Evolutionary conservation across 1,140 invertebrate genomes (phyloP).

Genomic region (Ips nitidus): DNA sequence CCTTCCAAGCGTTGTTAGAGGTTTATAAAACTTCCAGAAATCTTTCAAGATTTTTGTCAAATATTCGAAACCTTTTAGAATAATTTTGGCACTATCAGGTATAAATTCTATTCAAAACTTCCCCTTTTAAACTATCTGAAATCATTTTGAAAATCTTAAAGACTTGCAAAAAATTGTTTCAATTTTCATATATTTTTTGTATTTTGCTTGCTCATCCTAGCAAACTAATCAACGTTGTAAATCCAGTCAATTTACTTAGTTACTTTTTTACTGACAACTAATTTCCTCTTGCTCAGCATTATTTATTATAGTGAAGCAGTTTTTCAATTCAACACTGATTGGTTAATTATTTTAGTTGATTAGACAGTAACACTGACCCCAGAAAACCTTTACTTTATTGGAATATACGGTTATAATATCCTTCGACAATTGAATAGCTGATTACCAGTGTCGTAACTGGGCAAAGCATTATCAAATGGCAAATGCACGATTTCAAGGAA

Average conservation of each 20-base stretch:
- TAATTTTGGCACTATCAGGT: no score
- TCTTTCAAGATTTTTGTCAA: no score
- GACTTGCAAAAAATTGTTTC: no score
- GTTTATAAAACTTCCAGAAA: no score
- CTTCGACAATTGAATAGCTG: constrained; percentile 2
- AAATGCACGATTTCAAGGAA: background rate
- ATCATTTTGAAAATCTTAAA: no score
- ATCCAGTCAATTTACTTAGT: background rate
- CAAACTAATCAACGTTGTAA: no score
- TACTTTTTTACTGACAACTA: background rate
- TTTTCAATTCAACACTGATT: background rate
- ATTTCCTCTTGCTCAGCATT: constrained; percentile 1
- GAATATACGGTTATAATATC: constrained; percentile 5
- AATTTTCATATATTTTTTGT: no score
- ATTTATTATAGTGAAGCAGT: background rate
- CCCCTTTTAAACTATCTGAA: no score
- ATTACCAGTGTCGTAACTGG: background rate
- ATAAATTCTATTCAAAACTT: no score
- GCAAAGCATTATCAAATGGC: background rate
- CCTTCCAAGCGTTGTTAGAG: no score
- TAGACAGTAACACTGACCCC: constrained; percentile 1
- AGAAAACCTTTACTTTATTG: constrained; percentile 4
- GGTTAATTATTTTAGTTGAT: constrained; percentile 1
- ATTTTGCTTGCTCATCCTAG: no score
- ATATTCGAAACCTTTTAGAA: no score